Base-by-base conservation (phyloP, 2,797 vertebrate species). In the Perdix hodgsoniae region DNA sequence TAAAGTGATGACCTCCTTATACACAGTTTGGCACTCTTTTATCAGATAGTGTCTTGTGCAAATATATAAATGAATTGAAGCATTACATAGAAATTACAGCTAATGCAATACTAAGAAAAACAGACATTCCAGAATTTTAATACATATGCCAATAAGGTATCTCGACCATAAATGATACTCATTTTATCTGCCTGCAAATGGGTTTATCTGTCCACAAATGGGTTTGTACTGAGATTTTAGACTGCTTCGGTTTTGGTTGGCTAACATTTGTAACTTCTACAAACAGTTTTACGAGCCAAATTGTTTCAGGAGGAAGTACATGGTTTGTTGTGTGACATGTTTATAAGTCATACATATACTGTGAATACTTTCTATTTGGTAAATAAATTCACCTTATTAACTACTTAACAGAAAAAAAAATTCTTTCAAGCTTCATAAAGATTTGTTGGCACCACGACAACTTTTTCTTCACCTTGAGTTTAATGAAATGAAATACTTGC, bases 1-100 rank as follows among this genome's bases (percentile, higher is more conserved):
- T 97, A 95, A 97, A 97, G 92, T 87, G 94, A 97, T 97, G 95
- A 96, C 92, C 95, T 88, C 94, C 93, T 97, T 92, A 89, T 91
- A 96, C 83, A 97, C 95, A 96, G 94, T 97, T 97, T 97, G 95
- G 94, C 96, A 97, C 96, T 97, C 96, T 33, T 97, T 97, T 96
- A 97, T 97, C 96, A 92, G 85, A 96, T 40, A 96, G 86, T 61
- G 88, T 93, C 82, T 83, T 98, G 95, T 95, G 86, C 94, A 98
- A 98, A 98, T 97, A 98, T 90, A 97, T 91, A 97, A 96, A 97
- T 97, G 97, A 97, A 97, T 96, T 96, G 94, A 96, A 97, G 97
- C 93, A 97, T 97, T 97, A 97, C 94, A 96, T 42, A 95, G 95
- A 97, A 97, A 97, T 97, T 97, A 96, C 96, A 95, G 96, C 92